Base-by-base conservation (phyloP, 2,888 invertebrate genomes). In the Ochropacha duplaris region DNA sequence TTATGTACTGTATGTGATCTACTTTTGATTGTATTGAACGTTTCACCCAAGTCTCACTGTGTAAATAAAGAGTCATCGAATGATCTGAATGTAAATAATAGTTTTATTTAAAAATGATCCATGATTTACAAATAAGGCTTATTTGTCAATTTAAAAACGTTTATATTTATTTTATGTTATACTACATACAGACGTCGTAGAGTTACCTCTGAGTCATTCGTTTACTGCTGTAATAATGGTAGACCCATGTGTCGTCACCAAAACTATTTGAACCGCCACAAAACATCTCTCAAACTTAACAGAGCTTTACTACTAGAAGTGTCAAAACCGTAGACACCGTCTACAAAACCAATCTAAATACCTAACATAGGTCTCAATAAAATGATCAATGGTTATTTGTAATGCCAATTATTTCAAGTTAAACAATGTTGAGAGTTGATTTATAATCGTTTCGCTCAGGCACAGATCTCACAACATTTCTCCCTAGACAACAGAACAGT, bases 21-120 rank as follows among this genome's bases (percentile, higher is more conserved):
- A 84, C 69, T 72, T 87, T 86, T 85, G 81, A 83, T 88, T 86
- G 83, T 86, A 85, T 81, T 82, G 75, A 78, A 79, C 74, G 71
- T 81, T 69, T 84, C 81, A 83, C 82, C 78, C 72, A 74, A 77
- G 69, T 79, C 84, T 84, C 87, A 90, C 83, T 86, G 76, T 91
- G 90, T 92, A 92, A 92, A 92, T 92, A 92, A 92, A 92, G 76
- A 86, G 78, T 88, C 90, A 90, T 91, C 87, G 88, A 89, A 90
- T 87, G 88, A 91, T 92, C 91, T 92, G 84, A 90, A 90, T 92
- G 92, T 92, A 88, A 62, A 36, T 44, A 19, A 49, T 74, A 71
- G 81, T 90, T 88, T 91, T 79, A 88, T 88, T 92, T 72, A 8
- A 19, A 44, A 19, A 16, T 36, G 4, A n/a, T n/a, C 36, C 4